Conservation (phyloP, 2,113 vertebrate species). For the Corythaixoides concolor region DNA sequence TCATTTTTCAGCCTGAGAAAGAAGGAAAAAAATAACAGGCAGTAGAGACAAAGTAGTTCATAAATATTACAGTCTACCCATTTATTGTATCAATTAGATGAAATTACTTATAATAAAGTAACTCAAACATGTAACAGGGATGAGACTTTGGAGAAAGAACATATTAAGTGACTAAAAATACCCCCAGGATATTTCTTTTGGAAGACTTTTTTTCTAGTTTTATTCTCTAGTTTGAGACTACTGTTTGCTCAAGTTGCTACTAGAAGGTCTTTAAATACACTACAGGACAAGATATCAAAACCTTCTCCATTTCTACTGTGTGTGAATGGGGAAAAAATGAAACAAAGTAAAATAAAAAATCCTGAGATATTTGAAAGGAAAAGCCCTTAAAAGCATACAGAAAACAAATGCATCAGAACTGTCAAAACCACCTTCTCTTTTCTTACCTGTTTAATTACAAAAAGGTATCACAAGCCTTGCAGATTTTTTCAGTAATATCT, state of each 20-base stretch:
- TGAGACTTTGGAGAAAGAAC: background rate
- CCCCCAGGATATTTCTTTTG: background rate
- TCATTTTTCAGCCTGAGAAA: background rate
- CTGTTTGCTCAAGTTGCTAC: background rate
- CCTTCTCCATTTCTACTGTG: background rate
- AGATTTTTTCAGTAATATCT: background rate
- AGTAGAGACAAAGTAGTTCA: background rate
- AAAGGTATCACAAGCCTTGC: background rate
- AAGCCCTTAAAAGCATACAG: background rate
- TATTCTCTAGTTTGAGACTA: background rate
- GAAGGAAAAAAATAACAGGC: background rate
- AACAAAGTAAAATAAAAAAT: background rate
- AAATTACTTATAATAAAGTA: background rate
- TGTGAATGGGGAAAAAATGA: background rate
- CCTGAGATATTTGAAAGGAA: background rate
- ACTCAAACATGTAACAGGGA: background rate
- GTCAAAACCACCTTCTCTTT: background rate
- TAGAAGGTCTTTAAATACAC: background rate
- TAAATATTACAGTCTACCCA: background rate
- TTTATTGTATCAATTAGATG: background rate
- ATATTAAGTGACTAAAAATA: background rate
- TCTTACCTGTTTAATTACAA: background rate
- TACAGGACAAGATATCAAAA: background rate
- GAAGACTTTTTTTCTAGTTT: background rate
- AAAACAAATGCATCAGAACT: background rate